Conservation (phyloP, 1,140 invertebrate genomes). For the Drosophila rufa region DNA sequence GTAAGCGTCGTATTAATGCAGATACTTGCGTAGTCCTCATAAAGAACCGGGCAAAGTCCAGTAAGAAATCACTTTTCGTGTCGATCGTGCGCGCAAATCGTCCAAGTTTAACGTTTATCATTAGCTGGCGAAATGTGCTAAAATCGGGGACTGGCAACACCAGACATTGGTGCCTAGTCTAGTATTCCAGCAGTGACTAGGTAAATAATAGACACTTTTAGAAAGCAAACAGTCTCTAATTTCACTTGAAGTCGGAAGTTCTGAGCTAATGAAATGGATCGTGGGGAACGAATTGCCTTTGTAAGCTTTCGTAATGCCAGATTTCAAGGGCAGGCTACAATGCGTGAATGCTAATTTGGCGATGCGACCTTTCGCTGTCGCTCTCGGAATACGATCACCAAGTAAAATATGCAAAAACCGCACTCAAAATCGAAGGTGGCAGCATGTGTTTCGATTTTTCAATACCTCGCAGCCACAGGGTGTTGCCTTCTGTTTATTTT, state of each 20-base stretch:
- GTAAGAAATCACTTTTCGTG: constrained; percentile 24
- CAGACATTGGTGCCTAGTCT: constrained; percentile 2
- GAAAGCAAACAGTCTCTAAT: constrained; percentile 6
- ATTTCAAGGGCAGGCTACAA: constrained; percentile 44
- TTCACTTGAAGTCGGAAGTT: constrained; percentile 4
- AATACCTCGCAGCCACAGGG: constrained; percentile 13
- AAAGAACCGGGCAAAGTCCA: constrained; percentile 45
- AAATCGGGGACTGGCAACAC: constrained; percentile 4
- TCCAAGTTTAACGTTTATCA: constrained; percentile 8
- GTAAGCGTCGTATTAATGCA: constrained; percentile 33
- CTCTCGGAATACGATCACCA: constrained; percentile 36
- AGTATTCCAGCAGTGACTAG: constrained; percentile 1
- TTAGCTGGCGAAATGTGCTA: constrained; percentile 36
- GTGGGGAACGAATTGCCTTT: constrained; percentile 11
- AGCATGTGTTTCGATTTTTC: constrained; percentile 6
- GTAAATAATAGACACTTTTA: constrained; percentile 22
- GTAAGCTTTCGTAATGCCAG: constrained; percentile 38
- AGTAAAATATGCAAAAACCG: constrained; percentile 46
- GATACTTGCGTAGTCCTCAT: constrained; percentile 26
- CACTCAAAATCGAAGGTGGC: constrained; percentile 17
- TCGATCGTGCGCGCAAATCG: constrained; percentile 13
- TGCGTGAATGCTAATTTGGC: constrained; percentile 42
- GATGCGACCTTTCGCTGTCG: constrained; percentile 35
- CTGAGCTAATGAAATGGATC: constrained; percentile 13
- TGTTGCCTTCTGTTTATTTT: constrained; percentile 2